These are phyloP conservation scores for Didymodactylos carnosus DNA, from an alignment of 2,888 invertebrate species.

Conservation along the genomic window DNA sequence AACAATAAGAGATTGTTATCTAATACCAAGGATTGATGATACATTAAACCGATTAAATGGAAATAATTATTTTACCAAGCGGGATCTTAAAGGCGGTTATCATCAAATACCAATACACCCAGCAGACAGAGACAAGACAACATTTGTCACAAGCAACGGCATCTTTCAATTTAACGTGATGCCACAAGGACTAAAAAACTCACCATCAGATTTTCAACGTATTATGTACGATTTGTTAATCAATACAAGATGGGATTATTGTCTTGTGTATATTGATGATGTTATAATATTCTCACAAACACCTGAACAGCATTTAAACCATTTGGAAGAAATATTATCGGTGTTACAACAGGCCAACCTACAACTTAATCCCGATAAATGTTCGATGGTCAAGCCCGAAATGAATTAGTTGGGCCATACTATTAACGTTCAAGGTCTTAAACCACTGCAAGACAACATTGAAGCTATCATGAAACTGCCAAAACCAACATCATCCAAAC, in stretches of 20 bases:
- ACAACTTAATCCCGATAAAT: background rate
- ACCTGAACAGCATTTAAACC: background rate
- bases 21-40: background rate
- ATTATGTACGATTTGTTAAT: background rate
- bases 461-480: background rate
- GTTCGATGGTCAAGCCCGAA: background rate
- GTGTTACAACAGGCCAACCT: background rate
- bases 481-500: background rate
- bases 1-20: background rate
- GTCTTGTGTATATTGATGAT: background rate
- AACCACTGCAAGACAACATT: background rate
- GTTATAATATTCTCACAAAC: background rate
- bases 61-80: background rate
- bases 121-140: background rate
- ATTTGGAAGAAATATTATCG: background rate
- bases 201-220: background rate
- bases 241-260: background rate
- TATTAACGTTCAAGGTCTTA: background rate
- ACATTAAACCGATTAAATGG: background rate
- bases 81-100: background rate
- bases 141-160: background rate
- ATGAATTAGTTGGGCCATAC: background rate
- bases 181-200: background rate
- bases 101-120: background rate
- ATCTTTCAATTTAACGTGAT: background rate